These are phyloP conservation scores for Masnerella sp. DNA, from an alignment of 2,888 invertebrate species.

Conservation along the genomic window DNA sequence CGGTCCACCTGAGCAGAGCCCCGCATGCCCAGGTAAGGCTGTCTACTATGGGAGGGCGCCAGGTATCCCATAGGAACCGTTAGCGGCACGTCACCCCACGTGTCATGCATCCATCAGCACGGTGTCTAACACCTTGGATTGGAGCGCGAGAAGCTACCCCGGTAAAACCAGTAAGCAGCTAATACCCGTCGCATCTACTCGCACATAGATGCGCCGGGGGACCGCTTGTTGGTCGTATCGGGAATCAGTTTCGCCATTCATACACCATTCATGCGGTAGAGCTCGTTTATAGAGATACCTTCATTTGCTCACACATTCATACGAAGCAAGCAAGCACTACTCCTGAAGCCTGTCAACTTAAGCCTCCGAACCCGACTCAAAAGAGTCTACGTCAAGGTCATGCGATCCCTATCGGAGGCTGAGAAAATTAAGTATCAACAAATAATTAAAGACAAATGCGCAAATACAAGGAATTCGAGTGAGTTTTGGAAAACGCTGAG, in stretches of 20 bases:
- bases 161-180: neutral
- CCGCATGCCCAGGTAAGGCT: constrained; percentile 27
- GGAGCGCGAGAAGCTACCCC: neutral
- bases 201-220: neutral
- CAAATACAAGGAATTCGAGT: constrained; percentile 6
- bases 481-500: neutral
- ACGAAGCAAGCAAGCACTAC: too few relatives aligned
- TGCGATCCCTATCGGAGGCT: neutral
- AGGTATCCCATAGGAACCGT: constrained; percentile 31
- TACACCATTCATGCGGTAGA: too few relatives aligned
- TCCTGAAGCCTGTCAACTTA: neutral
- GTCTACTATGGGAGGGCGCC: constrained; percentile 22
- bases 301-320: too few relatives aligned
- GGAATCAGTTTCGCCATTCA: neutral
- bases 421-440: neutral
- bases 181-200: too few relatives aligned
- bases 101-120: constrained; percentile 31
- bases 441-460: constrained; percentile 1
- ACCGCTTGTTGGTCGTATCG: too few relatives aligned
- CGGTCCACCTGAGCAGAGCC: constrained; percentile 13
- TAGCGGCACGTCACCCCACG: constrained; percentile 11
- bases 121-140: constrained; percentile 31
- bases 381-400: constrained; percentile 4
- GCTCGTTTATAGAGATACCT: too few relatives aligned
- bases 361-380: neutral